A percentile compares a stretch with the other conserved stretches of the same genome.
phyloP scores from a whole-genome alignment of 2,888 invertebrate genomes.

The Leptodirus hochenwartii region DNA sequence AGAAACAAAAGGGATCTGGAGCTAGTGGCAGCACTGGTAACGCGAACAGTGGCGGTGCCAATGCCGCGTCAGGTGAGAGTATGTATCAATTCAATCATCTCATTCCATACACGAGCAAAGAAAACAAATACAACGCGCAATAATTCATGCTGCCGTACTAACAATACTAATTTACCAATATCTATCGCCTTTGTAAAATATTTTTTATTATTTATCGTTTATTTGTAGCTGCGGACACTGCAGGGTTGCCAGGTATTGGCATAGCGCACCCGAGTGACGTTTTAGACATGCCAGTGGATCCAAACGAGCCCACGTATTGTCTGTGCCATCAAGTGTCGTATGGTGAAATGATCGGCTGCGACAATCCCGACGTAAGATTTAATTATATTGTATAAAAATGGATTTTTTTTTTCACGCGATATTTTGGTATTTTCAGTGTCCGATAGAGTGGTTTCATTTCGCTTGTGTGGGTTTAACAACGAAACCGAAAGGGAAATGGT shows the following conservation, averaged over 20 bases:
- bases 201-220: constrained; percentile 1
- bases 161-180: not conserved
- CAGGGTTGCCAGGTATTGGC: constrained; percentile 31
- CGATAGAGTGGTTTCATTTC: constrained; percentile 94
- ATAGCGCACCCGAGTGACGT: constrained; percentile 78
- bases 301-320: constrained; percentile 97
- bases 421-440: constrained; percentile 34
- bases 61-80: constrained; percentile 27
- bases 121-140: too few relatives aligned
- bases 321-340: constrained; percentile 94
- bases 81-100: constrained; percentile 20
- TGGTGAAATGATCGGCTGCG: constrained; percentile 95
- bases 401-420: too few relatives aligned
- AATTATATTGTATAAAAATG: not conserved
- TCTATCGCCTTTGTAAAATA: not conserved
- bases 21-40: constrained; percentile 16
- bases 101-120: not conserved
- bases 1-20: constrained; percentile 35
- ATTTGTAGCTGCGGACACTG: constrained; percentile 24
- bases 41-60: constrained; percentile 21
- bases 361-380: constrained; percentile 63
- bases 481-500: constrained; percentile 92
- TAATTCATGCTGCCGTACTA: too few relatives aligned
- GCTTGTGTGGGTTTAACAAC: constrained; percentile 79
- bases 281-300: constrained; percentile 83